Conservation (phyloP, 2,113 vertebrate genomes). For the Melospiza georgiana region DNA sequence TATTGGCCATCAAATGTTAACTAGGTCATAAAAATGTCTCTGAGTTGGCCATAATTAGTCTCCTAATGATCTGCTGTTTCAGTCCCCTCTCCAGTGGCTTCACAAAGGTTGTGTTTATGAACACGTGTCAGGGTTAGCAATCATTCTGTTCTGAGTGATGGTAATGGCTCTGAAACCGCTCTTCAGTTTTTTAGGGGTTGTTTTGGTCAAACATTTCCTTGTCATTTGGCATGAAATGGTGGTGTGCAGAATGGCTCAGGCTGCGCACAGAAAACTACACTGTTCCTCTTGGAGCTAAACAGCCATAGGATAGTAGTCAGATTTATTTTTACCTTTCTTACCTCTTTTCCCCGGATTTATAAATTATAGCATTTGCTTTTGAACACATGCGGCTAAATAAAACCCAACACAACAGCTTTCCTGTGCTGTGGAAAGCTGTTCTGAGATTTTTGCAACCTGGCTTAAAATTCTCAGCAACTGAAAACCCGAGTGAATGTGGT, state of each 20-base stretch:
- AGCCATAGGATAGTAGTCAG: background rate
- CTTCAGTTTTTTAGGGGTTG: background rate
- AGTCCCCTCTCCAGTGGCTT: background rate
- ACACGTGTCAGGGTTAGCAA: background rate
- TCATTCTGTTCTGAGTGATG: background rate
- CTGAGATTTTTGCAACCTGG: background rate
- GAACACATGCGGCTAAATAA: background rate
- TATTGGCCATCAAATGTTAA: background rate
- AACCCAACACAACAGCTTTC: background rate
- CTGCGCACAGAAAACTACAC: accelerated
- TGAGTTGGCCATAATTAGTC: background rate
- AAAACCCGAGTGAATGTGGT: background rate
- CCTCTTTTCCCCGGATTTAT: background rate
- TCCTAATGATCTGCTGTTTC: background rate
- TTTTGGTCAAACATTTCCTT: background rate
- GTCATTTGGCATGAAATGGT: background rate
- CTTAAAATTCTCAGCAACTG: background rate
- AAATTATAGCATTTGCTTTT: background rate
- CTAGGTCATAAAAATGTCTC: background rate
- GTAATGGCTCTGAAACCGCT: background rate
- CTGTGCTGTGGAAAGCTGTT: background rate
- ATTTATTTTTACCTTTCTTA: background rate
- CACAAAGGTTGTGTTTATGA: background rate
- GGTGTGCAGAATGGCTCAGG: background rate
- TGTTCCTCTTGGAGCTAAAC: background rate